Evolutionary conservation across 2,797 vertebrate species (phyloP), one percentile per base, ranked within the genome.

Genomic region (Typhlichthys eigenmanni): DNA sequence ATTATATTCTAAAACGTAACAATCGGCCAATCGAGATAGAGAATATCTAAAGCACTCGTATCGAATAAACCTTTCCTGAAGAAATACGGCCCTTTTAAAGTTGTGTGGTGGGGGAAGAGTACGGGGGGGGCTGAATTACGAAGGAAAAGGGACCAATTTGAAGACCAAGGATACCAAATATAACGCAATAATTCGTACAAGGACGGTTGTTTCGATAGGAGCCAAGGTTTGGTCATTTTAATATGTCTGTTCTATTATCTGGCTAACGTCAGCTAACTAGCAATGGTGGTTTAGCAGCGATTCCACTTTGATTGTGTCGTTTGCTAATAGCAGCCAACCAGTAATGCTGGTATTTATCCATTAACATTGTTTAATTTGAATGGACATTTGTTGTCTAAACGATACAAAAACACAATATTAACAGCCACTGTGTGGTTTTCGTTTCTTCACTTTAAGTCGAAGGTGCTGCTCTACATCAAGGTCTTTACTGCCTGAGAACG

Each of bases 1-100:
- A 7, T 45, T 16, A 3, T 4, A 8, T 2, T 52, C 71, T 57
- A 69, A 60, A 73, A 58, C 48, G 57, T 7, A 7, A 1, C 2
- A 0, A 32, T 2, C 13, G 53, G 45, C 92, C 88, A 92, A 92
- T 92, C 75, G 60, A 0, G 0, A 52, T 10, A 7, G 47, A 24
- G 64, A 56, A 72, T 73, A 62, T 11, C n/a, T 67, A 75, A 60
- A 38, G 71, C 0, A 13, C 14, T 59, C 57, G 8, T 57, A 66
- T 81, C 51, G 78, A 45, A 17, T 74, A 84, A 47, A 64, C 86
- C 86, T 73, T 72, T 66, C 62, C 38, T 65, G 73, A 82, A 72
- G 66, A 77, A 74, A 70, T 70, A 76, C 85, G 86, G 86, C 84
- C 88, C 76, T 90, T 74, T 88, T 83, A 85, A 93, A 92, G 88